phyloP scores from a whole-genome alignment of 2,797 vertebrate species.

The Etheostoma nigrum region DNA sequence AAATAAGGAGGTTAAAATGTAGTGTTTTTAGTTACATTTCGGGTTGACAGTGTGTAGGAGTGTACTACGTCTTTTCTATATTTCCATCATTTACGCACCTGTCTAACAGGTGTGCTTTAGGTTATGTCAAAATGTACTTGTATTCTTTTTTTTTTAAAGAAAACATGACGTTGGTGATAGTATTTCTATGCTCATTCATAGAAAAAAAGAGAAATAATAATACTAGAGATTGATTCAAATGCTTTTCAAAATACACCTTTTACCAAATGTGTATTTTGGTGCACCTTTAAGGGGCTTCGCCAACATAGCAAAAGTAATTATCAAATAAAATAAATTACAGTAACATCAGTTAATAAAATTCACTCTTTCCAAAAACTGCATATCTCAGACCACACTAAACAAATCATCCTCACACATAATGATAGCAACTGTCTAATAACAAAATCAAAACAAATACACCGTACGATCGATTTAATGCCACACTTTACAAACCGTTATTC shows the following conservation, averaged over 20 bases:
- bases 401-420: neutral
- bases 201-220: neutral
- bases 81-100: neutral
- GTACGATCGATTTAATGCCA: conserved; percentile 22
- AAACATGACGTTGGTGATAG: neutral
- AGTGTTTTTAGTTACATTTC: neutral
- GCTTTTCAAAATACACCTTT: neutral
- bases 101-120: neutral
- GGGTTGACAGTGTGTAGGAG: neutral
- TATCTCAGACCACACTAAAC: neutral
- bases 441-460: conserved; percentile 17
- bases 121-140: too few species aligned
- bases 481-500: conserved; percentile 52
- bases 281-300: neutral
- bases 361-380: neutral
- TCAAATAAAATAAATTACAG: neutral
- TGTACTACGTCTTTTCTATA: neutral
- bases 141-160: neutral
- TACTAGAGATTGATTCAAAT: neutral
- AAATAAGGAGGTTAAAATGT: neutral
- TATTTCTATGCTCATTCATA: neutral
- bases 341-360: neutral
- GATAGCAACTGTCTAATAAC: neutral
- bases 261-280: neutral
- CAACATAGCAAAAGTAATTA: neutral